Evolutionary conservation across 2,888 invertebrate genomes (phyloP).

Genomic region (Rhingia campestris): DNA sequence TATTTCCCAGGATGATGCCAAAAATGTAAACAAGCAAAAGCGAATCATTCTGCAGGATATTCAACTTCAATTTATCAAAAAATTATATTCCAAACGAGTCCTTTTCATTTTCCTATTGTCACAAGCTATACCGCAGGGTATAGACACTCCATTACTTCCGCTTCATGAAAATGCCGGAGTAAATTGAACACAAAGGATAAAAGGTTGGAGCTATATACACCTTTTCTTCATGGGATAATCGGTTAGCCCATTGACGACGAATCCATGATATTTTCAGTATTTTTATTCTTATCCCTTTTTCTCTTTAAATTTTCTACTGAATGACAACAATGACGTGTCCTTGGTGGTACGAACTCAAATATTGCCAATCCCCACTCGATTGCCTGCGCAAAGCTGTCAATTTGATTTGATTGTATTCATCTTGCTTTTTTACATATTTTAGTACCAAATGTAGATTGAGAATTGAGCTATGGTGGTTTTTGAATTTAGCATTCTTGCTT

Average conservation of each 20-base stretch:
- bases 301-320: not conserved
- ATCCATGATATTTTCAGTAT: not conserved
- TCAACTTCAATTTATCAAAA: not conserved
- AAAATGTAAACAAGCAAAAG: no score
- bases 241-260: slow-evolving; percentile 15
- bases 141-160: slow-evolving; percentile 22
- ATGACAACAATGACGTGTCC: not conserved
- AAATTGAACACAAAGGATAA: slow-evolving; percentile 14
- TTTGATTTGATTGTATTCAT: slow-evolving; percentile 34
- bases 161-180: not conserved
- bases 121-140: not conserved
- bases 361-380: slow-evolving; percentile 25
- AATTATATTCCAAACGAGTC: not conserved
- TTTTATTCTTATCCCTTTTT: not conserved
- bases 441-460: not conserved
- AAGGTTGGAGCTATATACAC: not conserved
- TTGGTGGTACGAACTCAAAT: not conserved
- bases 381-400: not conserved
- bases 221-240: not conserved
- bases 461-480: no score
- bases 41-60: no score
- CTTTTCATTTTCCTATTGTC: slow-evolving; percentile 10
- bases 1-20: no score
- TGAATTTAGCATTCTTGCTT: no score
- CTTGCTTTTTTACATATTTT: not conserved